Base-by-base conservation (phyloP, 2,113 vertebrate species). In the Merops nubicus region DNA sequence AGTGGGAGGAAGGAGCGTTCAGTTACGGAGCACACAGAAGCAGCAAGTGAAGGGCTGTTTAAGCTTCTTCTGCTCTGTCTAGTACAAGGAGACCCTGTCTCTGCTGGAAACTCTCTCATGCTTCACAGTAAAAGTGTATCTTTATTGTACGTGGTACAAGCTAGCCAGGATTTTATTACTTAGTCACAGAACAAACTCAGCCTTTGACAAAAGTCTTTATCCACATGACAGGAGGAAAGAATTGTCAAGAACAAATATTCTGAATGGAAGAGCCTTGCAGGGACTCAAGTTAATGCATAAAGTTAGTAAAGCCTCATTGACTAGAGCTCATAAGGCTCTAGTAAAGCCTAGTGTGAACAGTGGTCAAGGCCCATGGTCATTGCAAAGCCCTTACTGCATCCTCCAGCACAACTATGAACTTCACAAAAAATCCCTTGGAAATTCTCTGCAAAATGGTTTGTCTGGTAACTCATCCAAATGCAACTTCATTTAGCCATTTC, bases 171-270 rank as follows among this genome's bases (percentile, higher is more conserved):
- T 68, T 70, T 82, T 51, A 38, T n/a, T 85, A 29, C 19, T 51
- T 38, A 54, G 16, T 43, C 9, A 13, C 26, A 77, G 40, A 69
- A 45, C 34, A 76, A 91, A 79, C 26, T 51, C 28, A 28, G 26
- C 15, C 31, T 91, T 40, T 25, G 16, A 85, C 33, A 88, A 88
- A 73, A 60, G 5, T 40, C 23, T 64, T 60, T 25, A 48, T 79
- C 23, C 4, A 5, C 20, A 5, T 0, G 0, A 20, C 0, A 8
- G 11, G 5, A 34, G 34, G 43, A 68, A 9, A 15, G 6, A 11
- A 20, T 62, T 43, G 42, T 51, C 18, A 25, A 51, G 43, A 68
- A n/a, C 10, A 72, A 76, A 47, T 43, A 36, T 15, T 78, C 48
- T 68, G 62, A 59, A 34, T 29, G 26, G 51, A 59, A 60, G 33